phyloP scores from a whole-genome alignment of 2,888 invertebrate species.

The Panzeria rudis region DNA sequence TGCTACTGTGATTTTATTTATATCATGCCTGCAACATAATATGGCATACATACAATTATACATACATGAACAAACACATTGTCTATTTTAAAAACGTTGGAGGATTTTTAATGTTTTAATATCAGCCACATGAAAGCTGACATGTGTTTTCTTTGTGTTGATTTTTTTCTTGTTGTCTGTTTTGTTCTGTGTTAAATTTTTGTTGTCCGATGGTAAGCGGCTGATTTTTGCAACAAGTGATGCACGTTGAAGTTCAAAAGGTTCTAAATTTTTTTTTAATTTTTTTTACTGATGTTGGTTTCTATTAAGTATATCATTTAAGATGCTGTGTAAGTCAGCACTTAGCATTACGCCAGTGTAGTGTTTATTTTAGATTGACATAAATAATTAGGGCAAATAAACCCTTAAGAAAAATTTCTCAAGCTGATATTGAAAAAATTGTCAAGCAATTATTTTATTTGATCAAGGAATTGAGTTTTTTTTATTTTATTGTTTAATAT shows the following conservation, averaged over 20 bases:
- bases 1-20: slow-evolving; percentile 71
- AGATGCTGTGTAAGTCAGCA: slow-evolving; percentile 18
- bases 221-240: slow-evolving; percentile 72
- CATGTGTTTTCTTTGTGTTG: slow-evolving; percentile 77
- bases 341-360: slow-evolving; percentile 1
- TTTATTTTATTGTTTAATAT: no score
- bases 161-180: neutral
- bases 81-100: slow-evolving; percentile 54
- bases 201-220: slow-evolving; percentile 76
- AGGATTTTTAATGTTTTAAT: slow-evolving; percentile 66
- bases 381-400: slow-evolving; percentile 13
- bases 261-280: slow-evolving; percentile 27
- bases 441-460: no score
- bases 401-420: neutral
- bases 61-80: slow-evolving; percentile 6
- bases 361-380: neutral
- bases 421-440: no score
- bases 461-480: no score
- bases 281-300: neutral
- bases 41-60: slow-evolving; percentile 30
- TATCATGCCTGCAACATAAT: slow-evolving; percentile 61
- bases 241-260: slow-evolving; percentile 69
- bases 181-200: slow-evolving; percentile 73
- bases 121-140: slow-evolving; percentile 75
- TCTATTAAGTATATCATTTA: slow-evolving; percentile 21